phyloP scores from a whole-genome alignment of 2,797 vertebrate genomes.

The Ctenochaetus hawaiiensis region DNA sequence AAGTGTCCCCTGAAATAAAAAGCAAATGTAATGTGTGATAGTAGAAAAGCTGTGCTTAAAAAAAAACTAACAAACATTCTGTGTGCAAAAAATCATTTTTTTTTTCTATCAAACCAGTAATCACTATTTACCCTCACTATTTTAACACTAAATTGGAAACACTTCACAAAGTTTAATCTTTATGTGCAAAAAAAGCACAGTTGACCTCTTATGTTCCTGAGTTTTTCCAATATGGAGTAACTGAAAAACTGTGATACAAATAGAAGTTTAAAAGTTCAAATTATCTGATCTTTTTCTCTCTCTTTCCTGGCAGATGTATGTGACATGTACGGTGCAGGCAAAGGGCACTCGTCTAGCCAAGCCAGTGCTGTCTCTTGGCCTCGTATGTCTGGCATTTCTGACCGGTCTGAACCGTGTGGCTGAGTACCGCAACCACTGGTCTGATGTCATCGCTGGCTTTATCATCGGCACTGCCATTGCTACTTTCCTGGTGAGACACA shows the following conservation, averaged over 20 bases:
- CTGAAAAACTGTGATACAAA: background rate
- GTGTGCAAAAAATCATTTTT: background rate
- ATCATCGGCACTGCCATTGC: constrained; percentile 95
- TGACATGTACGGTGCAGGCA: constrained; percentile 94
- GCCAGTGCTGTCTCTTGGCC: constrained; percentile 92
- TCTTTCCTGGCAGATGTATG: constrained; percentile 90
- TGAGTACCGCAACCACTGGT: constrained; percentile 99
- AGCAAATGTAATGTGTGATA: background rate
- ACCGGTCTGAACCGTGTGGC: constrained; percentile 98
- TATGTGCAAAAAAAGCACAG: no score
- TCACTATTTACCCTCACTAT: background rate
- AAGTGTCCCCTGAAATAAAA: no score
- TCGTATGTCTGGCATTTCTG: constrained; percentile 96
- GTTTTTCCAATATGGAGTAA: background rate
- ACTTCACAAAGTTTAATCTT: background rate
- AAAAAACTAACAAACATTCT: background rate
- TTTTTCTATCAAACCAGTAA: background rate
- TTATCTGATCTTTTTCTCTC: constrained; percentile 7
- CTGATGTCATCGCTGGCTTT: constrained; percentile 97
- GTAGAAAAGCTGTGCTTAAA: background rate
- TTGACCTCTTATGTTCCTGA: no score
- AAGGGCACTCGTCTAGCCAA: constrained; percentile 97
- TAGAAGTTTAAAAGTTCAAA: background rate
- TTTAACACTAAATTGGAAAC: background rate
- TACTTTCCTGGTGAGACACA: constrained; percentile 92